phyloP scores from a whole-genome alignment of 2,797 vertebrate species.

The Liasis olivaceus region DNA sequence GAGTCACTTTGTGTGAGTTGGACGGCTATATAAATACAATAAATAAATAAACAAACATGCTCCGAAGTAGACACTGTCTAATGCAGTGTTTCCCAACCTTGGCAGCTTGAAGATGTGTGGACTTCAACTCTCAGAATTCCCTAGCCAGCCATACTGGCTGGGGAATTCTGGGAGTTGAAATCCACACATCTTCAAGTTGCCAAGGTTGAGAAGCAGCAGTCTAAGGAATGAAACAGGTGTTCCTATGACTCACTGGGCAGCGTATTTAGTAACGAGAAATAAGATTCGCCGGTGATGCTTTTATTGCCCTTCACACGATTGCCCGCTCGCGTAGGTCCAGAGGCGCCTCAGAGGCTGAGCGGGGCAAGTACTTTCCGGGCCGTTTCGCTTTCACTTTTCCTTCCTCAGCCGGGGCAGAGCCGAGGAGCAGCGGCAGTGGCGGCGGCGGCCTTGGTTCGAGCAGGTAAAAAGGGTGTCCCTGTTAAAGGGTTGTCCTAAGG shows the following conservation, averaged over 20 bases:
- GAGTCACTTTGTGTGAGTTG: no score
- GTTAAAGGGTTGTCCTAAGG: no score
- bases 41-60: background rate
- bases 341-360: background rate
- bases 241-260: background rate
- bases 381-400: conserved; percentile 30
- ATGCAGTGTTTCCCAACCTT: background rate
- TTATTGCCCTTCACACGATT: background rate
- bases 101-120: background rate
- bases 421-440: no score
- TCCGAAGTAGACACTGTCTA: background rate
- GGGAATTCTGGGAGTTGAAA: background rate
- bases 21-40: no score
- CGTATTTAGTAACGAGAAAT: background rate
- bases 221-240: background rate
- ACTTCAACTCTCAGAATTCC: background rate
- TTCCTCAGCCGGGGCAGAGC: background rate
- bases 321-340: no score
- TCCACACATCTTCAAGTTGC: background rate
- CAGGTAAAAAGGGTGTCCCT: background rate
- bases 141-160: background rate
- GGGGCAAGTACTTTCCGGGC: no score
- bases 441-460: no score
- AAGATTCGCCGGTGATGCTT: background rate
- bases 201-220: background rate